Evolutionary conservation across 2,113 vertebrate genomes (phyloP).

Genomic region (Eublepharis macularius): DNA sequence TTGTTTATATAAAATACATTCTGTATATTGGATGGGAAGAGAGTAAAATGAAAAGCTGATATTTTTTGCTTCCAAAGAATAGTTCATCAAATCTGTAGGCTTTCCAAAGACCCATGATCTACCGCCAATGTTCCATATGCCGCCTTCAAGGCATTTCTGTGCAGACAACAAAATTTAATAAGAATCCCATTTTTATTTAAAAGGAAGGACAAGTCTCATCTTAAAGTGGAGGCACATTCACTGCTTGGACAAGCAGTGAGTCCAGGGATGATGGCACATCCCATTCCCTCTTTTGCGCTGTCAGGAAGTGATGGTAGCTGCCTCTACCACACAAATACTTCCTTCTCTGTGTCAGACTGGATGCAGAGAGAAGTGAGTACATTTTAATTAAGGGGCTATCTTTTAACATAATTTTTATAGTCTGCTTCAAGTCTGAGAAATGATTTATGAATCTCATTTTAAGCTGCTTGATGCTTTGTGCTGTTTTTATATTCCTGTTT

Average conservation of each 20-base stretch:
- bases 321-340: neutral
- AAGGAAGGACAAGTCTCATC: neutral
- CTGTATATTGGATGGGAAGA: neutral
- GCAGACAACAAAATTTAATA: neutral
- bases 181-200: neutral
- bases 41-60: neutral
- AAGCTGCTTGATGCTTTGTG: too few relatives aligned
- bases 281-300: neutral
- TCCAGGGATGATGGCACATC: neutral
- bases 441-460: too few relatives aligned
- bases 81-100: neutral
- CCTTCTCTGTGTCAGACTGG: neutral
- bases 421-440: too few relatives aligned
- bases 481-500: too few relatives aligned
- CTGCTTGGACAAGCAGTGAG: neutral
- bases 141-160: neutral
- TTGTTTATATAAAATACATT: constrained; percentile 17
- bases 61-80: neutral
- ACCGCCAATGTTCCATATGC: neutral
- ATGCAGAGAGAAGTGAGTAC: neutral
- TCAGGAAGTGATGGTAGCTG: neutral
- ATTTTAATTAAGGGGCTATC: too few relatives aligned
- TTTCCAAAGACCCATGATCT: neutral
- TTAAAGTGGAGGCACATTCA: neutral
- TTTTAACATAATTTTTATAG: too few relatives aligned